Evolutionary conservation across 2,797 vertebrate species (phyloP).

Genomic region (Clarias fuscus): DNA sequence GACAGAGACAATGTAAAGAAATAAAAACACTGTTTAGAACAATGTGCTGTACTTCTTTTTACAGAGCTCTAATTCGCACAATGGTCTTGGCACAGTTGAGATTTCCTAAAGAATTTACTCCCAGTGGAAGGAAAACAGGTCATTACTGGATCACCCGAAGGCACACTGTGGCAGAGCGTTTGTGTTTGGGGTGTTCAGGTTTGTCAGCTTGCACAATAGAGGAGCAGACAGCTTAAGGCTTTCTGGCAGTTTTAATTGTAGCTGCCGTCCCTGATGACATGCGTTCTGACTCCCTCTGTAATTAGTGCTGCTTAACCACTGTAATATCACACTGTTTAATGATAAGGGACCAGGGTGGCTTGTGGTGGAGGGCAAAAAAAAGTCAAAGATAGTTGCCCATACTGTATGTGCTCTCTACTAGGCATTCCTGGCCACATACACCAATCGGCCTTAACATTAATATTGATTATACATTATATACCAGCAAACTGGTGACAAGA

Average conservation of each 20-base stretch:
- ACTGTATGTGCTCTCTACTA: not conserved
- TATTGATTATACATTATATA: no score
- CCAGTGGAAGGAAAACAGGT: conserved; percentile 3
- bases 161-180: not conserved
- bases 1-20: not conserved
- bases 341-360: not conserved
- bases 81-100: not conserved
- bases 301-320: conserved; percentile 38
- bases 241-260: conserved; percentile 12
- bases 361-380: not conserved
- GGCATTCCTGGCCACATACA: not conserved
- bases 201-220: not conserved
- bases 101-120: not conserved
- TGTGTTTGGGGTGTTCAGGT: conserved; percentile 11
- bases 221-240: conserved; percentile 1
- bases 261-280: conserved; percentile 12
- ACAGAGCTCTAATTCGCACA: not conserved
- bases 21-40: not conserved
- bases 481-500: no score
- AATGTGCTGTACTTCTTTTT: not conserved
- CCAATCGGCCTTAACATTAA: no score
- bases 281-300: conserved; percentile 23
- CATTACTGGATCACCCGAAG: conserved; percentile 20
- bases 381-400: not conserved
- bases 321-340: conserved; percentile 41